Evolutionary conservation across 2,888 invertebrate species (phyloP).

Genomic region (Alitta virens): DNA sequence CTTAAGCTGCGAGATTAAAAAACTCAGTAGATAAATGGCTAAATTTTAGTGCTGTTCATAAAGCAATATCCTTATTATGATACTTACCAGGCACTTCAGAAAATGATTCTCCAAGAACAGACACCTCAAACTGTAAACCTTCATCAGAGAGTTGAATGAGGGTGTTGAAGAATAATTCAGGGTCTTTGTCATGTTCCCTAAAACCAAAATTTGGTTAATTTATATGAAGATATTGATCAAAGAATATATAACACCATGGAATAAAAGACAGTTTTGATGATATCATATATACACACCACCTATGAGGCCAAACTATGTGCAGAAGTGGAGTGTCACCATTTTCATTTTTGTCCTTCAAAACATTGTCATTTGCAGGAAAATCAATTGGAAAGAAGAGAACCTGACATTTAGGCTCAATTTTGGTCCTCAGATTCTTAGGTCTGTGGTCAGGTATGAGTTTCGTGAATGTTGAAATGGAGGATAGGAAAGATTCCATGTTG

Average conservation of each 20-base stretch:
- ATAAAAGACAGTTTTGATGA: not conserved
- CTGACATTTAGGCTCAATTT: slow-evolving; percentile 64
- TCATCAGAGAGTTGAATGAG: slow-evolving; percentile 55
- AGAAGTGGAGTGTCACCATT: slow-evolving; percentile 40
- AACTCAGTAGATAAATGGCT: no score
- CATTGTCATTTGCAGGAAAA: slow-evolving; percentile 12
- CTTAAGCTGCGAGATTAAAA: no score
- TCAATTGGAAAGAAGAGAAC: slow-evolving; percentile 67
- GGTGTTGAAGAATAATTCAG: slow-evolving; percentile 65
- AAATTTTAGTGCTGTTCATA: not conserved
- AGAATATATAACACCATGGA: not conserved
- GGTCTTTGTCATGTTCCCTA: slow-evolving; percentile 75
- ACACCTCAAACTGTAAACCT: slow-evolving; percentile 63
- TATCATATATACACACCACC: slow-evolving; percentile 61
- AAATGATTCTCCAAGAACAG: slow-evolving; percentile 65
- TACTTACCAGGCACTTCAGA: slow-evolving; percentile 61
- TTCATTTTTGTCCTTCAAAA: slow-evolving; percentile 2
- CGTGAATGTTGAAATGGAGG: slow-evolving; percentile 64
- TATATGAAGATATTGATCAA: not conserved
- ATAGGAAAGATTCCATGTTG: slow-evolving; percentile 69
- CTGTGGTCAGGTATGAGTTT: slow-evolving; percentile 68
- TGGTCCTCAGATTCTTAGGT: slow-evolving; percentile 62
- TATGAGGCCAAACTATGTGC: slow-evolving; percentile 73
- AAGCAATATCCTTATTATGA: not conserved
- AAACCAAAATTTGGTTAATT: not conserved